Evolutionary conservation across 2,797 vertebrate species (phyloP).

Genomic region (Lateolabrax maculatus): DNA sequence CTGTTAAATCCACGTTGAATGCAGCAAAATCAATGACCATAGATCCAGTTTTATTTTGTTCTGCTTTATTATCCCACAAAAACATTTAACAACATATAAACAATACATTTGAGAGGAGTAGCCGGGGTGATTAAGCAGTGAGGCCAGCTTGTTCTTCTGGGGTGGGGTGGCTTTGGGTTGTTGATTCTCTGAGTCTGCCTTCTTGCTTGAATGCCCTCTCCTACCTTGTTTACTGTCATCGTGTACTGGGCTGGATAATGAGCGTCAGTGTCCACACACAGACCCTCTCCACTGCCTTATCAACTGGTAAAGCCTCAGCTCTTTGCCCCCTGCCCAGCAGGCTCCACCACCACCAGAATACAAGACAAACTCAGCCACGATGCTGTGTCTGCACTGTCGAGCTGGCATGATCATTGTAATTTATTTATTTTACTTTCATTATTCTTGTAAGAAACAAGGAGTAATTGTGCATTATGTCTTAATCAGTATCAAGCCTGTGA

Average conservation of each 20-base stretch:
- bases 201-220: conserved; percentile 52
- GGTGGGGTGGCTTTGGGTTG: conserved; percentile 13
- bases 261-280: conserved; percentile 41
- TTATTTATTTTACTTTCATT: neutral
- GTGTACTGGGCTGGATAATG: conserved; percentile 69
- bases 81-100: neutral
- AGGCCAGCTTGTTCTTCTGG: conserved; percentile 20
- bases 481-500: too few relatives aligned
- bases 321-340: conserved; percentile 1
- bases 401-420: neutral
- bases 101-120: neutral
- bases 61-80: neutral
- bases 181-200: conserved; percentile 34
- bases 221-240: conserved; percentile 62
- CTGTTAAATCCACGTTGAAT: neutral
- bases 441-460: neutral
- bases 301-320: conserved; percentile 12
- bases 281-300: conserved; percentile 11
- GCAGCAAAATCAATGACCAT: neutral
- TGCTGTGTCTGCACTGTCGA: neutral
- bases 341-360: neutral
- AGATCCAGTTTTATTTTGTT: neutral
- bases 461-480: too few relatives aligned
- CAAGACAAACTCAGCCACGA: neutral
- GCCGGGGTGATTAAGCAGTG: conserved; percentile 6